Base-by-base conservation (phyloP, 1,140 invertebrate genomes). In the Polyergus mexicanus region DNA sequence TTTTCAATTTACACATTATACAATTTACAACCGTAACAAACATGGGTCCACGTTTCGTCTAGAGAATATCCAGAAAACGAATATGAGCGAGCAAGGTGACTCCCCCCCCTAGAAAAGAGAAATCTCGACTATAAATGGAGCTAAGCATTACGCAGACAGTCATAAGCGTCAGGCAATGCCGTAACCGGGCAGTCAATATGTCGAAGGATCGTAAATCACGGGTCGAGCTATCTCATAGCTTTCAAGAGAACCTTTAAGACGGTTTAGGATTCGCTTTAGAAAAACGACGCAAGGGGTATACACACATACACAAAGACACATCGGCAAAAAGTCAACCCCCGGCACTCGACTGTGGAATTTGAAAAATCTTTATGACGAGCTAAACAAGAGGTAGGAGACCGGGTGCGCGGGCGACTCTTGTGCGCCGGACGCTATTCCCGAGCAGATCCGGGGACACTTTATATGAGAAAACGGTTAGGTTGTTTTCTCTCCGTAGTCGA, bases 111-210 rank as follows among this genome's bases (percentile, higher is more conserved):
- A 7, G 25, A 16, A 72, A 72, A 19, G 54, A 60, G 47, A 60
- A 54, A 60, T 16, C 4, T 69, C 69, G 66, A 54, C 71, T 62
- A 38, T 63, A 81, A 69, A 44, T 11, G 74, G 32, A 66, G 60
- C 32, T 41, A 63, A 62, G 54, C 62, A 90, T 89, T 91, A 90
- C 88, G 66, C 38, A 69, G 69, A 63, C 89, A 85, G 72, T 84
- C 87, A 88, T 90, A 80, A 91, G 88, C 77, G 85, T 87, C 84
- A 85, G 88, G 22, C 77, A 65, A 65, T 91, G 88, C 89, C 91
- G 91, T 90, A 92, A 90, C 90, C 85, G 38, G 47, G 13, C 75
- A 91, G 89, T 89, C 90, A 90, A 90, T 91, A 88, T 91, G 88
- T 85, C 74, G 77, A 68, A 81, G 51, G 87, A 81, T 90, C 91